Conservation (phyloP, 2,113 vertebrate genomes). For the Empidonax alnorum region DNA sequence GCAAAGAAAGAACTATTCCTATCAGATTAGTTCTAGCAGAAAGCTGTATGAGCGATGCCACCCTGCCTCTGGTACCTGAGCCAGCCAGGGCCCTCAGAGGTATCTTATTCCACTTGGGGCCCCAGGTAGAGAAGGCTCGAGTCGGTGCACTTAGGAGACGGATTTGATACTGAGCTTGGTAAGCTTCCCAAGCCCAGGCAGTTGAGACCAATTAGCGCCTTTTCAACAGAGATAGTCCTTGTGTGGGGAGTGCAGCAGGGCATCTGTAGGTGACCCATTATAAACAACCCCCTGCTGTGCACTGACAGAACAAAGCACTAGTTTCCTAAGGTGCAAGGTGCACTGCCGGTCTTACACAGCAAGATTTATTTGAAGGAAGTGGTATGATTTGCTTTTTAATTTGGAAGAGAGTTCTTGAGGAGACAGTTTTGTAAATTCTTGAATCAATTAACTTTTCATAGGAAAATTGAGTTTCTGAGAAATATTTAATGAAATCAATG, state of each 20-base stretch:
- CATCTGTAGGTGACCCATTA: neutral
- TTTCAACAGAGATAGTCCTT: neutral
- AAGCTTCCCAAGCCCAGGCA: neutral
- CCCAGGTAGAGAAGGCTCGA: neutral
- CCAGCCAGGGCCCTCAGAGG: neutral
- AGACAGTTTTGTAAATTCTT: neutral
- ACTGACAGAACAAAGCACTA: neutral
- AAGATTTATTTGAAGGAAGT: neutral
- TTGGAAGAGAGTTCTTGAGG: neutral
- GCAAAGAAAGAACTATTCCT: neutral
- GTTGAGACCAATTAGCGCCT: neutral
- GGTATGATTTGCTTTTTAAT: neutral
- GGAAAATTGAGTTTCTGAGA: neutral
- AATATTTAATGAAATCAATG: neutral
- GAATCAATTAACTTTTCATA: neutral
- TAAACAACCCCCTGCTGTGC: neutral
- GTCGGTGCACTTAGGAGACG: neutral
- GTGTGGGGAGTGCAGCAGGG: fast-evolving
- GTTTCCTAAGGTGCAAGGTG: neutral
- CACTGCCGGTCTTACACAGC: neutral
- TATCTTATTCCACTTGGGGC: neutral
- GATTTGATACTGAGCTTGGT: neutral
- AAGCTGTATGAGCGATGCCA: neutral
- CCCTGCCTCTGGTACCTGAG: neutral
- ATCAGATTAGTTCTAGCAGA: neutral